phyloP scores from a whole-genome alignment of 2,797 vertebrate genomes.

The Hephaestus fuliginosus region DNA sequence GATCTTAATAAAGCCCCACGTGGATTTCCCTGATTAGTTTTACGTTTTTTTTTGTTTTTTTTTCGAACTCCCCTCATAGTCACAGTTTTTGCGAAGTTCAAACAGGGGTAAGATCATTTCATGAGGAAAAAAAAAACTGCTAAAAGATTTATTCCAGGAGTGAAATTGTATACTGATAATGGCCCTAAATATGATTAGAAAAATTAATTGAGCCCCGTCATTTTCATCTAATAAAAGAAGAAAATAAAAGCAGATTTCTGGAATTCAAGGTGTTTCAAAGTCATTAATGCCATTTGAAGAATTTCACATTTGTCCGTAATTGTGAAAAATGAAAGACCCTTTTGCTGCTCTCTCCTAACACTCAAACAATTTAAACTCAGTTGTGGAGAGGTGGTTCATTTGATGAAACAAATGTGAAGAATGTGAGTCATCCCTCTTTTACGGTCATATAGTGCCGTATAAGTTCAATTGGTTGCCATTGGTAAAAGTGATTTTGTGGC shows the following conservation, averaged over 20 bases:
- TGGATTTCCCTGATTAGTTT: slow-evolving; percentile 6
- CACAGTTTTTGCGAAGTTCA: neutral
- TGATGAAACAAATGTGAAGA: slow-evolving; percentile 3
- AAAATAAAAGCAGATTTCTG: slow-evolving; percentile 18
- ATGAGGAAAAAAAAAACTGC: neutral
- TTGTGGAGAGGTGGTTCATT: neutral
- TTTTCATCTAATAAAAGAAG: slow-evolving; percentile 25
- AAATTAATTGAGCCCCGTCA: slow-evolving; percentile 15
- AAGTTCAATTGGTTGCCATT: neutral
- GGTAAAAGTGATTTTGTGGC: neutral
- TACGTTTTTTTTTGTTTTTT: neutral
- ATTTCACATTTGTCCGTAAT: slow-evolving; percentile 28
- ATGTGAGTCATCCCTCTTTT: neutral
- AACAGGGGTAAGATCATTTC: slow-evolving; percentile 2
- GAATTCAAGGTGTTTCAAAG: slow-evolving; percentile 43
- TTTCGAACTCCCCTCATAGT: neutral
- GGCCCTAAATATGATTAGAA: slow-evolving; percentile 12
- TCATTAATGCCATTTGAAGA: slow-evolving; percentile 29
- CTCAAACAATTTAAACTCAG: neutral
- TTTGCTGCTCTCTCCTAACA: neutral
- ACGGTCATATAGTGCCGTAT: neutral
- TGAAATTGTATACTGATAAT: neutral
- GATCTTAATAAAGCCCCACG: slow-evolving; percentile 24
- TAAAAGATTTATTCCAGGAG: neutral
- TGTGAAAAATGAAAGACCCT: slow-evolving; percentile 26